Percentiles rank a stretch among this genome's conserved stretches.
Conservation (phyloP, 2,797 vertebrate genomes). For the Margarornis squamiger region DNA sequence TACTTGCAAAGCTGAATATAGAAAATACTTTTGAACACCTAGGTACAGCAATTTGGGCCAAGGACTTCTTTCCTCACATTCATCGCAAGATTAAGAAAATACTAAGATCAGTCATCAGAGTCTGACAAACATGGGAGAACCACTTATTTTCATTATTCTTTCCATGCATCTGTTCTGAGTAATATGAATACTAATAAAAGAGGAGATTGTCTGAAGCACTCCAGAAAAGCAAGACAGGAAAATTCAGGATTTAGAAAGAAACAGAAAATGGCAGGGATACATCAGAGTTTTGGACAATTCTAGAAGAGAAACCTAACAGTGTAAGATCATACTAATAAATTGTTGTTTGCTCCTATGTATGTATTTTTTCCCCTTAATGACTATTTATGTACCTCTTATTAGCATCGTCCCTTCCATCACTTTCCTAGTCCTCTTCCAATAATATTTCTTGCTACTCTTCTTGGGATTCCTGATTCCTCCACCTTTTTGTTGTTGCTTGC, state of each 20-base stretch:
- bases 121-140: background rate
- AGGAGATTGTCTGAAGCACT: background rate
- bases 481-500: background rate
- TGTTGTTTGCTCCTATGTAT: background rate
- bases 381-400: background rate
- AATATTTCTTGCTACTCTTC: background rate
- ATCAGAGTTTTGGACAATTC: background rate
- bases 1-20: background rate
- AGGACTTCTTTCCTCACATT: conserved; percentile 69
- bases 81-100: background rate
- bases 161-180: background rate
- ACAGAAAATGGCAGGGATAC: background rate
- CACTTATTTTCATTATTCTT: background rate
- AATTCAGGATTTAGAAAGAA: background rate
- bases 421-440: background rate
- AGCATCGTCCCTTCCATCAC: background rate
- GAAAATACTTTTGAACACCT: background rate
- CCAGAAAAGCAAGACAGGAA: background rate
- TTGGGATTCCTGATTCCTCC: background rate
- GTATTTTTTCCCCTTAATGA: background rate
- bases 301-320: background rate
- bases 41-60: background rate
- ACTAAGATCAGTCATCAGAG: background rate
- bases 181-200: background rate
- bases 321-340: background rate